These are phyloP conservation scores for Ephialtes manifestator DNA, from an alignment of 2,888 invertebrate species.

Conservation along the genomic window DNA sequence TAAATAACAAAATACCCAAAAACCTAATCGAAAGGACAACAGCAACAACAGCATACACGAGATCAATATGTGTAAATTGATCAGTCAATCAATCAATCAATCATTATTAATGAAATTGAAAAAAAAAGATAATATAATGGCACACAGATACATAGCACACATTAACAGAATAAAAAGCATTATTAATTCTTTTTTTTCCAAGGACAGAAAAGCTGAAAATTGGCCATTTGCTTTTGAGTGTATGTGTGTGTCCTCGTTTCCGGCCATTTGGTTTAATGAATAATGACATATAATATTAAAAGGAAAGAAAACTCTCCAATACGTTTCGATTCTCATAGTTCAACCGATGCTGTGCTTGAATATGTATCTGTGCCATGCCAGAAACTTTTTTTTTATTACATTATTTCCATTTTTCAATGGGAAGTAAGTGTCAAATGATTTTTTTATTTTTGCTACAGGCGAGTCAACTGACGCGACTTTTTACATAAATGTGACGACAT, in stretches of 20 bases:
- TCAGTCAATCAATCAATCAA: conserved; percentile 54
- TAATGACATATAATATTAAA: conserved; percentile 32
- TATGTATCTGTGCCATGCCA: conserved; percentile 84
- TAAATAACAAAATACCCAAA: conserved; percentile 62
- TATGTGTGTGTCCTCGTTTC: conserved; percentile 76
- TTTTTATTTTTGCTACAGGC: conserved; percentile 29
- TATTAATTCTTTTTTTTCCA: conserved; percentile 18
- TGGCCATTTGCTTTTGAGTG: conserved; percentile 71
- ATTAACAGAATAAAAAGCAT: conserved; percentile 62
- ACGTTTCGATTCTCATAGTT: conserved; percentile 49
- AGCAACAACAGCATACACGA: conserved; percentile 58
- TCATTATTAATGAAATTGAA: conserved; percentile 48
- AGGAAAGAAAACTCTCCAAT: conserved; percentile 33
- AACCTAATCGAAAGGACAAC: conserved; percentile 59
- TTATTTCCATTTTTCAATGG: conserved; percentile 34
- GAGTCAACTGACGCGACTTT: background rate
- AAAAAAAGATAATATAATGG: conserved; percentile 75
- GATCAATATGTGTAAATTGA: conserved; percentile 50
- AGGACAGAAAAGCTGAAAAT: conserved; percentile 39
- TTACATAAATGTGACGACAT: background rate
- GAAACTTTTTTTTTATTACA: conserved; percentile 71
- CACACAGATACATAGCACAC: conserved; percentile 84
- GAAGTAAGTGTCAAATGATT: conserved; percentile 65
- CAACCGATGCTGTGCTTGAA: conserved; percentile 79
- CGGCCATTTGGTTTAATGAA: conserved; percentile 34